Evolutionary conservation across 2,113 vertebrate species (phyloP).

Genomic region (Pyrgilauda ruficollis): DNA sequence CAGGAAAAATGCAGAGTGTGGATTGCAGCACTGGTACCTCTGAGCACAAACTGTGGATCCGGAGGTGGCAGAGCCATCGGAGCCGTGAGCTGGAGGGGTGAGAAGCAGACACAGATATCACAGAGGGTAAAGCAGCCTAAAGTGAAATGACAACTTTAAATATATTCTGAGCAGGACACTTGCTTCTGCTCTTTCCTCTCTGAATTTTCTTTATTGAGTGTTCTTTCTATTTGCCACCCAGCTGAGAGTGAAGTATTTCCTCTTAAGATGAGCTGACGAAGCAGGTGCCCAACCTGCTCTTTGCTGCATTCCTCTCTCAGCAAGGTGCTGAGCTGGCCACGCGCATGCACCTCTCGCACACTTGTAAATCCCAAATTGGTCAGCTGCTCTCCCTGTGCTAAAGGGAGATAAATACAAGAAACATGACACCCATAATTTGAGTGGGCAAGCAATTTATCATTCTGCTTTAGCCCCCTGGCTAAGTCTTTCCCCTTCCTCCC

Average conservation of each 20-base stretch:
- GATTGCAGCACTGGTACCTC: slow-evolving; percentile 81
- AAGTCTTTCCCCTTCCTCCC: background rate
- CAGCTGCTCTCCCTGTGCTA: background rate
- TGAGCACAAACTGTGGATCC: slow-evolving; percentile 84
- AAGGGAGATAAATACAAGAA: background rate
- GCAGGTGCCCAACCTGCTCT: background rate
- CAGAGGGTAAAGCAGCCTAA: background rate
- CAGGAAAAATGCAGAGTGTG: slow-evolving; percentile 85
- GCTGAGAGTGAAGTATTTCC: background rate
- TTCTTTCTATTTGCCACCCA: background rate
- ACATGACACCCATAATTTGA: background rate
- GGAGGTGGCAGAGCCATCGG: slow-evolving; percentile 79
- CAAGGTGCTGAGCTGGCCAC: background rate
- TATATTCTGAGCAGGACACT: background rate
- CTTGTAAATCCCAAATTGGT: background rate
- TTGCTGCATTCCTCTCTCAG: background rate
- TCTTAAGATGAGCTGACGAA: background rate
- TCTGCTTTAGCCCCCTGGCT: background rate
- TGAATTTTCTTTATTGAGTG: background rate
- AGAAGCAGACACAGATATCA: background rate
- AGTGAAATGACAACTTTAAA: background rate
- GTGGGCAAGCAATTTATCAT: slow-evolving; percentile 24
- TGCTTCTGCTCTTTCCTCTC: background rate
- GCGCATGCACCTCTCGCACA: fast-evolving
- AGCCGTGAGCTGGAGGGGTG: background rate